Percentiles rank a stretch among this genome's conserved stretches.
phyloP scores from a whole-genome alignment of 2,888 invertebrate genomes.

The Campaea margaritaria region DNA sequence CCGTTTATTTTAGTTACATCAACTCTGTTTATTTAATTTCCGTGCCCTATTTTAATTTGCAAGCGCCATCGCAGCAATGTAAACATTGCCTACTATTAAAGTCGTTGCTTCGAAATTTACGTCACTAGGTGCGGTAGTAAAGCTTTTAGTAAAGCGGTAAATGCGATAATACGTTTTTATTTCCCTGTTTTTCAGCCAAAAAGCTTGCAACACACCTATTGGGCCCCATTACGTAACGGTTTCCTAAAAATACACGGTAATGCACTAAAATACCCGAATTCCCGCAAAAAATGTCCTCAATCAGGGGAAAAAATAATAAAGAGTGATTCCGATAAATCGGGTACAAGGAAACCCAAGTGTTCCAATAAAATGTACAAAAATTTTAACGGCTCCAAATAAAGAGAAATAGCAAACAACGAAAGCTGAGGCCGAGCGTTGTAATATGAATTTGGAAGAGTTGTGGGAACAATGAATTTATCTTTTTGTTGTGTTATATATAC shows the following conservation, averaged over 20 bases:
- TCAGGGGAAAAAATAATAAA: slow-evolving; percentile 3
- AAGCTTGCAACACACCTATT: slow-evolving; percentile 11
- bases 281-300: slow-evolving; percentile 1
- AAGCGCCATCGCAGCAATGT: slow-evolving; percentile 14
- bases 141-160: slow-evolving; percentile 20
- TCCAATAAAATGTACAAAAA: slow-evolving; percentile 24
- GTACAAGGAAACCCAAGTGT: slow-evolving; percentile 8
- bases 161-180: slow-evolving; percentile 8
- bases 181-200: slow-evolving; percentile 12
- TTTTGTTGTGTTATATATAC: slow-evolving; percentile 43
- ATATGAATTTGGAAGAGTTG: slow-evolving; percentile 24
- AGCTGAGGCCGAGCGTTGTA: slow-evolving; percentile 12
- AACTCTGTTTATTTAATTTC: slow-evolving; percentile 1
- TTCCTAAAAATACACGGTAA: slow-evolving; percentile 24
- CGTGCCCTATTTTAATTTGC: slow-evolving; percentile 17
- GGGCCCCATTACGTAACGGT: slow-evolving; percentile 6
- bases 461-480: slow-evolving; percentile 36
- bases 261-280: slow-evolving; percentile 1
- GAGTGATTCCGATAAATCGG: slow-evolving; percentile 20
- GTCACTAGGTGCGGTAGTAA: slow-evolving; percentile 16
- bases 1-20: no score
- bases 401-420: slow-evolving; percentile 26
- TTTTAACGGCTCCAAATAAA: slow-evolving; percentile 27
- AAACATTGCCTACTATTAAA: slow-evolving; percentile 25
- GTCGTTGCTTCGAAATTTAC: slow-evolving; percentile 19